phyloP scores from a whole-genome alignment of 2,113 vertebrate species.

The Platichthys stellatus region DNA sequence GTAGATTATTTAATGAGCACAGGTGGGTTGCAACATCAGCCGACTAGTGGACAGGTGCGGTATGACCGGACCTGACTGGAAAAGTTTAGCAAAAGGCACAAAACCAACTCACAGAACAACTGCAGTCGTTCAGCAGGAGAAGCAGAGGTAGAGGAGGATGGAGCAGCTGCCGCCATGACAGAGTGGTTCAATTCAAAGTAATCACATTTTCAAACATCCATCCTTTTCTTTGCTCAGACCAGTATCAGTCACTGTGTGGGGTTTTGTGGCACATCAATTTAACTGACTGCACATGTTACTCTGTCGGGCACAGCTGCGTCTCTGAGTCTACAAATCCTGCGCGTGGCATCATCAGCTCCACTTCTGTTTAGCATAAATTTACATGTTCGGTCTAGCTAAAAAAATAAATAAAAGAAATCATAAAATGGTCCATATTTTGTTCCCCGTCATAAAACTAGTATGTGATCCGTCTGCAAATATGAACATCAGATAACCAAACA shows the following conservation, averaged over 20 bases:
- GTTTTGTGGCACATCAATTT: constrained; percentile 53
- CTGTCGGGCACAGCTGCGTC: constrained; percentile 27
- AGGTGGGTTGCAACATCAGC: neutral
- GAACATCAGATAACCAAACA: neutral
- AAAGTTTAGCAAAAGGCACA: constrained; percentile 2
- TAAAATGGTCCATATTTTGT: neutral
- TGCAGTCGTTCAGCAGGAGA: constrained; percentile 20
- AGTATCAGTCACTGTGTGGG: constrained; percentile 51
- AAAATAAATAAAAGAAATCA: neutral
- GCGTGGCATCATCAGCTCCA: constrained; percentile 18
- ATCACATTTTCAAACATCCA: constrained; percentile 67
- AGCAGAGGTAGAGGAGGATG: constrained; percentile 41
- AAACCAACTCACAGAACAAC: neutral
- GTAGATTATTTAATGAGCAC: neutral
- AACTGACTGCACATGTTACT: constrained; percentile 47
- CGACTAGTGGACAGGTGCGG: constrained; percentile 20
- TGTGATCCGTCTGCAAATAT: neutral
- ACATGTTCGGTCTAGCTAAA: neutral
- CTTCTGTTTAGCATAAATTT: constrained; percentile 38
- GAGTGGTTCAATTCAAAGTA: constrained; percentile 64
- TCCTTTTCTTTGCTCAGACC: constrained; percentile 56
- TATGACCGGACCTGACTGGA: neutral
- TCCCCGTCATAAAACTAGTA: neutral
- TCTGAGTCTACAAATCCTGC: constrained; percentile 14
- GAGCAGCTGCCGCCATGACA: constrained; percentile 62